phyloP scores from a whole-genome alignment of 2,113 vertebrate genomes.

The Nicator chloris region DNA sequence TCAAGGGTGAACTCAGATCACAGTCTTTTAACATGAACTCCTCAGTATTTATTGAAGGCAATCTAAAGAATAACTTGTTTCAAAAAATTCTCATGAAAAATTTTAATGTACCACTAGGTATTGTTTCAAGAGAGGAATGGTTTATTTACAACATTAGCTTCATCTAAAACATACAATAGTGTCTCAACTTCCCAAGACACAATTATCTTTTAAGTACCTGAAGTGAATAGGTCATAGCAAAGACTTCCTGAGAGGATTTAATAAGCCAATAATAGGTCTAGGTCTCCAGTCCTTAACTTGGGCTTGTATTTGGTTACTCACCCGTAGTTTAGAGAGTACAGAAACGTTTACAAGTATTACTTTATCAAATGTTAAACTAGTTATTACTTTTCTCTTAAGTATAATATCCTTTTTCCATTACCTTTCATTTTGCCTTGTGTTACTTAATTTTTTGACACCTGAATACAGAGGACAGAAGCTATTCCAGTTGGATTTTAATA shows the following conservation, averaged over 20 bases:
- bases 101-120: not conserved
- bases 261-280: not conserved
- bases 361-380: not conserved
- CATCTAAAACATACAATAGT: not conserved
- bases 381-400: not conserved
- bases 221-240: not conserved
- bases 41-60: slow-evolving; percentile 13
- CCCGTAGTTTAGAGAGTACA: rapidly evolving
- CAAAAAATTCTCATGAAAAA: not conserved
- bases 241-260: not conserved
- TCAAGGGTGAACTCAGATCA: not conserved
- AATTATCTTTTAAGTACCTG: not conserved
- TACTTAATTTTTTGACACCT: not conserved
- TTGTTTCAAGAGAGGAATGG: not conserved
- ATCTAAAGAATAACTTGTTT: not conserved
- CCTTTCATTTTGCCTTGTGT: not conserved
- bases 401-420: not conserved
- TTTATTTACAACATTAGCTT: not conserved
- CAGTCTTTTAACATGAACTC: not conserved
- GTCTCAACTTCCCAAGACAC: not conserved
- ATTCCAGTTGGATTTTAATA: not conserved
- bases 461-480: not conserved
- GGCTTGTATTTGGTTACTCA: not conserved
- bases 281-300: not conserved
- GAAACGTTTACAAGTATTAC: not conserved